phyloP scores from a whole-genome alignment of 2,113 vertebrate species.

The Danionella cerebrum region DNA sequence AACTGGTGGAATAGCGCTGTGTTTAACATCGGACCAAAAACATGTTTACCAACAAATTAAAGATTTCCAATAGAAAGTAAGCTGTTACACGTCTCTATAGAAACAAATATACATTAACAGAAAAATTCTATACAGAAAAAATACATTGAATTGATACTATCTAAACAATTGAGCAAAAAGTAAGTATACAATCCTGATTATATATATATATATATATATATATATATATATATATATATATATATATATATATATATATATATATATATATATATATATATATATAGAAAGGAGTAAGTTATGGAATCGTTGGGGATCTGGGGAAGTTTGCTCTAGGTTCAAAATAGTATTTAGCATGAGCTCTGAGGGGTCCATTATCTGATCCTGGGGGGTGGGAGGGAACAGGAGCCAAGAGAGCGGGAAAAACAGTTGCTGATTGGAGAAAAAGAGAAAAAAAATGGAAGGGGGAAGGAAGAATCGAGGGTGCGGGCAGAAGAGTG shows the following conservation, averaged over 20 bases:
- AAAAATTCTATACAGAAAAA: background rate
- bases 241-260: too few relatives aligned
- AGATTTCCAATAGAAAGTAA: background rate
- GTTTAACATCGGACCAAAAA: background rate
- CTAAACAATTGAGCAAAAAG: too few relatives aligned
- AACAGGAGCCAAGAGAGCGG: conserved; percentile 32
- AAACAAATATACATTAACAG: background rate
- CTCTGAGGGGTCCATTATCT: conserved; percentile 31
- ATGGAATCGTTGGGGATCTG: background rate
- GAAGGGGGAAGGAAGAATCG: conserved; percentile 24
- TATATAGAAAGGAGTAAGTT: too few relatives aligned
- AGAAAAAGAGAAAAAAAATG: conserved; percentile 21
- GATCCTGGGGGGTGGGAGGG: conserved; percentile 38
- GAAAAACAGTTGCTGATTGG: conserved; percentile 23
- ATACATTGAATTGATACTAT: too few relatives aligned
- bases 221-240: too few relatives aligned
- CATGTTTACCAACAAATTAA: background rate
- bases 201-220: too few relatives aligned
- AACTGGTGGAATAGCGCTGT: background rate
- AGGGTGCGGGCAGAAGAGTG: conserved; percentile 1
- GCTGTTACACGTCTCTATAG: background rate
- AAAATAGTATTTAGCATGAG: conserved; percentile 23
- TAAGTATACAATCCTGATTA: too few relatives aligned
- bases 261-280: too few relatives aligned
- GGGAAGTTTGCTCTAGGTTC: background rate